These are phyloP conservation scores for Carlito syrichta DNA, from an alignment of 2,113 vertebrate genomes.

Conservation along the genomic window DNA sequence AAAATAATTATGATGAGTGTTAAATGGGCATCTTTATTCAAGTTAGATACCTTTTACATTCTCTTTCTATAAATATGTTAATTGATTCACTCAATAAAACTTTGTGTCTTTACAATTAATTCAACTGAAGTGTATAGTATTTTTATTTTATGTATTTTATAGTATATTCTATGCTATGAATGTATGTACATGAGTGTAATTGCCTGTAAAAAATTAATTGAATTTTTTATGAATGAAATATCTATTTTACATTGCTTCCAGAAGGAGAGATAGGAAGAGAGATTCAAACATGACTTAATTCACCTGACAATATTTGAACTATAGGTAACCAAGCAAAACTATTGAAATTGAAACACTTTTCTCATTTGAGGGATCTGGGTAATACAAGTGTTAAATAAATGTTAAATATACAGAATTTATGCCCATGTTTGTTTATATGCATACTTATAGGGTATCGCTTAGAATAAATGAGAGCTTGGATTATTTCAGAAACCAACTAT, in stretches of 20 bases:
- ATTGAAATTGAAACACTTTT: neutral
- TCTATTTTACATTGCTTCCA: neutral
- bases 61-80: conserved; percentile 18
- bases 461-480: neutral
- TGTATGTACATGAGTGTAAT: conserved; percentile 28
- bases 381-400: neutral
- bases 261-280: neutral
- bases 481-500: neutral
- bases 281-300: neutral
- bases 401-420: neutral
- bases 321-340: neutral
- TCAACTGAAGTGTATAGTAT: neutral
- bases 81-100: conserved; percentile 48
- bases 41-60: neutral
- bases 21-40: conserved; percentile 40
- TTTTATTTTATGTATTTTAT: neutral
- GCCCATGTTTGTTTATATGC: neutral
- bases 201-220: neutral
- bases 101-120: conserved; percentile 31
- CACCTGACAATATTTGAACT: neutral
- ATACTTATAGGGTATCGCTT: neutral
- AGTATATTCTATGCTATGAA: neutral
- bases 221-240: conserved; percentile 19
- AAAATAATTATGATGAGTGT: conserved; percentile 22
- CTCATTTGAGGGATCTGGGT: neutral